phyloP scores from a whole-genome alignment of 2,888 invertebrate species.

The Tiphia femorata region DNA sequence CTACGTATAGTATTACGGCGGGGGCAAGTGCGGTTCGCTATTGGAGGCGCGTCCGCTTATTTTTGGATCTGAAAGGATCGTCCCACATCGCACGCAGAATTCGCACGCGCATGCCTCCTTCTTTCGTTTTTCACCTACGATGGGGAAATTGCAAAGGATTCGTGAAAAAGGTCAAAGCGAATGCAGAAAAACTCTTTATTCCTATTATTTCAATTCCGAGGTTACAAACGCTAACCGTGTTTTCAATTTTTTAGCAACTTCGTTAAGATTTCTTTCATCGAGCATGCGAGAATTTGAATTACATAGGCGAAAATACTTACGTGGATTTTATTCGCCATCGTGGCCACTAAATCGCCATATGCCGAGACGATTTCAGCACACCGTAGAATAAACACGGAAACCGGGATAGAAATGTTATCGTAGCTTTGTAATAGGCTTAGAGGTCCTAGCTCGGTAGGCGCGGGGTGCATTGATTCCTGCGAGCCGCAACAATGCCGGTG shows the following conservation, averaged over 20 bases:
- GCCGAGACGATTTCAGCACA: constrained; percentile 21
- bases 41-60: constrained; percentile 46
- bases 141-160: too few relatives aligned
- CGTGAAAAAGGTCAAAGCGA: too few relatives aligned
- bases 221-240: too few relatives aligned
- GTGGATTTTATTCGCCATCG: constrained; percentile 29
- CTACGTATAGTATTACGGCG: constrained; percentile 51
- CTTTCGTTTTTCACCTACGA: too few relatives aligned
- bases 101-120: too few relatives aligned
- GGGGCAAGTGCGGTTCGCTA: constrained; percentile 54
- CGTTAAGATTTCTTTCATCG: too few relatives aligned
- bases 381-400: constrained; percentile 45
- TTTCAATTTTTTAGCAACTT: too few relatives aligned
- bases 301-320: constrained; percentile 6
- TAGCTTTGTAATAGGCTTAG: constrained; percentile 63
- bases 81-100: constrained; percentile 13
- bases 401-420: constrained; percentile 59
- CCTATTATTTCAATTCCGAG: too few relatives aligned
- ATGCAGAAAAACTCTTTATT: too few relatives aligned
- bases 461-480: constrained; percentile 32
- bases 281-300: too few relatives aligned
- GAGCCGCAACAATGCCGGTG: constrained; percentile 44
- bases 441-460: too few relatives aligned
- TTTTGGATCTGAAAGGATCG: constrained; percentile 41
- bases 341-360: too few relatives aligned